Conservation (phyloP, 2,113 vertebrate genomes). For the Amblyornis subalaris region DNA sequence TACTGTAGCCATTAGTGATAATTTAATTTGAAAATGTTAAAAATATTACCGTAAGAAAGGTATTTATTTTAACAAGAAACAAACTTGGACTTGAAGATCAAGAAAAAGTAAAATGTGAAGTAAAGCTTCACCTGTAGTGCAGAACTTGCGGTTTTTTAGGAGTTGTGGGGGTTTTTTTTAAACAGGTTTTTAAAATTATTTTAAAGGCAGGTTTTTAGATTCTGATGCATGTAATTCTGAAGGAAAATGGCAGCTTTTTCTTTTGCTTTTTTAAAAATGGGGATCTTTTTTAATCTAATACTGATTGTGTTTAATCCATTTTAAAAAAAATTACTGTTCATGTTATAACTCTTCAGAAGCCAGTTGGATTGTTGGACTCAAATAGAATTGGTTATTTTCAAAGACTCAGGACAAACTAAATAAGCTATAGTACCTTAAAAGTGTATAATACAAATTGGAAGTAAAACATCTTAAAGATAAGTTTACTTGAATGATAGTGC, state of each 20-base stretch:
- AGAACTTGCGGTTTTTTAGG: conserved; percentile 37
- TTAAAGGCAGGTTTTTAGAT: conserved; percentile 55
- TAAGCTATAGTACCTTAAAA: conserved; percentile 78
- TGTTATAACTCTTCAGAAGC: conserved; percentile 83
- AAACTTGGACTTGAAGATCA: conserved; percentile 52
- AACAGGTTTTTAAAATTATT: conserved; percentile 44
- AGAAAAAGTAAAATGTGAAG: conserved; percentile 50
- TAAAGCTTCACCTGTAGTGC: conserved; percentile 51
- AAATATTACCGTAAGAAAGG: conserved; percentile 27
- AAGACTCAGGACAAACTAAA: conserved; percentile 81
- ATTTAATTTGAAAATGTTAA: conserved; percentile 45
- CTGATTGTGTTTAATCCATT: conserved; percentile 71
- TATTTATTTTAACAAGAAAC: conserved; percentile 57
- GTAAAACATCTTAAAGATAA: conserved; percentile 67
- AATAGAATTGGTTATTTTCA: conserved; percentile 76
- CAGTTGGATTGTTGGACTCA: conserved; percentile 69
- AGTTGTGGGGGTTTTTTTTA: neutral
- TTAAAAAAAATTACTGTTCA: conserved; percentile 60
- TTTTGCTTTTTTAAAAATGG: conserved; percentile 50
- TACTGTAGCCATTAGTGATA: conserved; percentile 37
- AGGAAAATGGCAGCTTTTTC: conserved; percentile 76
- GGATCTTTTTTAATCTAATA: conserved; percentile 73
- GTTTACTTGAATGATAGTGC: conserved; percentile 71
- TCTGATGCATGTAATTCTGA: conserved; percentile 70
- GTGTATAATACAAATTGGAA: conserved; percentile 73